These are phyloP conservation scores for Trichonephila inaurata DNA, from an alignment of 1,140 invertebrate genomes.

Conservation along the genomic window DNA sequence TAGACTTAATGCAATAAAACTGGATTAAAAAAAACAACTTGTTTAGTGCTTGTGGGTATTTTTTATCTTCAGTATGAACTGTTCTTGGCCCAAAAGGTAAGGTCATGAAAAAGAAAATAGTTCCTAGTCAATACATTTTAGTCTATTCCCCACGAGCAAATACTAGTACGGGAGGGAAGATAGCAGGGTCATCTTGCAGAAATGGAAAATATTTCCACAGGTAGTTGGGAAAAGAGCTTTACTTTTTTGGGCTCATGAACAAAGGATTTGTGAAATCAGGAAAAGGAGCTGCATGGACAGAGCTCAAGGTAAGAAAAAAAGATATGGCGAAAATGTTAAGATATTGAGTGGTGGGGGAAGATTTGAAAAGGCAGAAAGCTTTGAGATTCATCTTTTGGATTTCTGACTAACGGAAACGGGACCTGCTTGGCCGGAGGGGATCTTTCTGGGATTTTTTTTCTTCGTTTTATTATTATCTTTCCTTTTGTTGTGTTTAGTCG, in stretches of 20 bases:
- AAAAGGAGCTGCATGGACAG: background rate
- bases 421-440: slow-evolving; percentile 17
- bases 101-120: slow-evolving; percentile 8
- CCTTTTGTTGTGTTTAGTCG: slow-evolving; percentile 24
- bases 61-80: background rate
- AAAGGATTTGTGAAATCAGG: slow-evolving; percentile 53
- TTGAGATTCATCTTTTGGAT: slow-evolving; percentile 39
- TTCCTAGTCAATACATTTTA: background rate
- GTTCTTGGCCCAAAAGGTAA: background rate
- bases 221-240: background rate
- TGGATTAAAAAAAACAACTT: background rate
- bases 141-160: background rate
- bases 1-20: background rate
- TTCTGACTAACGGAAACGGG: slow-evolving; percentile 48
- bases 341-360: slow-evolving; percentile 22
- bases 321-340: slow-evolving; percentile 34
- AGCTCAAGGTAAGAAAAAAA: slow-evolving; percentile 4
- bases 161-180: background rate
- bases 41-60: background rate
- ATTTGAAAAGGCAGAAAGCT: slow-evolving; percentile 42
- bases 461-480: slow-evolving; percentile 41
- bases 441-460: slow-evolving; percentile 3
- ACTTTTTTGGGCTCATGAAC: slow-evolving; percentile 31
- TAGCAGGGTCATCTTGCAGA: background rate
- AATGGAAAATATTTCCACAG: background rate